A percentile compares a stretch with the other conserved stretches of the same genome.
Conservation (phyloP, 2,797 vertebrate genomes). For the Pelodytes ibericus region DNA sequence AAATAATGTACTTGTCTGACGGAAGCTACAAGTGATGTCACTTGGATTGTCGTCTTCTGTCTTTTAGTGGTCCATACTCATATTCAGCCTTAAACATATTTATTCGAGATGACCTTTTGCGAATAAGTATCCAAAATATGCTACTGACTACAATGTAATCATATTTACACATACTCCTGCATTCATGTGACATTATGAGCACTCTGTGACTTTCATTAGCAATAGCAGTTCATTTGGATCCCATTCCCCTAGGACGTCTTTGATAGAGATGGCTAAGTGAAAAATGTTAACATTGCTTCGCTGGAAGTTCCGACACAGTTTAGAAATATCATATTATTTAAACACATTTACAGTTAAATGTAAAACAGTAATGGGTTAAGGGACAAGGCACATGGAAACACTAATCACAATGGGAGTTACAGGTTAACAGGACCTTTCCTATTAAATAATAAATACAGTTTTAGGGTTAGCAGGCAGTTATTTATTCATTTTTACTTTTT, state of each 20-base stretch:
- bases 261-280: background rate
- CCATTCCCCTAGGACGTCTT: background rate
- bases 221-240: background rate
- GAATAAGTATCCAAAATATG: background rate
- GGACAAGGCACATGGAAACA: background rate
- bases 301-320: no score
- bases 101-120: no score
- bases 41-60: no score
- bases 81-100: no score
- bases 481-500: no score
- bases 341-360: no score
- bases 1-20: background rate
- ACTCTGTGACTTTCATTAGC: background rate
- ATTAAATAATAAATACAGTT: no score
- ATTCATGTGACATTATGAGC: background rate
- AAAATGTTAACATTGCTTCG: no score
- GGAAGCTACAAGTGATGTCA: background rate
- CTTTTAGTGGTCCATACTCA: no score
- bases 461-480: no score
- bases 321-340: no score
- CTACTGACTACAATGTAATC: background rate
- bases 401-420: background rate
- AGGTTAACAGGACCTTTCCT: no score
- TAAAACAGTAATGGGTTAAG: background rate
- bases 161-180: background rate